A percentile compares a stretch with the other conserved stretches of the same genome.
These are phyloP conservation scores for Esox lucius DNA, from an alignment of 2,797 vertebrate species.

Conservation along the genomic window DNA sequence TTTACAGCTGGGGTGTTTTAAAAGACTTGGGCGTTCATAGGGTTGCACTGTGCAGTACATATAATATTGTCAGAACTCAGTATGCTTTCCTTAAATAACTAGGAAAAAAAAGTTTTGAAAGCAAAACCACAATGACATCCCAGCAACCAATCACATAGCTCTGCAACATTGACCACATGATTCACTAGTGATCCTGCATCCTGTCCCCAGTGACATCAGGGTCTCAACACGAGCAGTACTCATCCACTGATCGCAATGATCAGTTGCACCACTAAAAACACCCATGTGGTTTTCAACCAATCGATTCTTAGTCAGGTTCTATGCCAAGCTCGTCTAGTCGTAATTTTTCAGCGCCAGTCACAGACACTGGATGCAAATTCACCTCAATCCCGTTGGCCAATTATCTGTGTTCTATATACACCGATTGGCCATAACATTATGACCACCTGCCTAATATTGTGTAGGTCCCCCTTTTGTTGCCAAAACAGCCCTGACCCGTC, in stretches of 20 bases:
- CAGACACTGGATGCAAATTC: background rate
- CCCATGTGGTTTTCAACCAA: background rate
- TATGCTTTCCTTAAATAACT: background rate
- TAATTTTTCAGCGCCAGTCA: background rate
- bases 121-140: background rate
- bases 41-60: background rate
- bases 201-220: background rate
- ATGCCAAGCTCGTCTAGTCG: background rate
- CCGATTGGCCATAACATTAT: no score
- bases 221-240: background rate
- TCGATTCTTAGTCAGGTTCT: background rate
- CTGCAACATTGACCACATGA: background rate
- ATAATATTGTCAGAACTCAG: background rate
- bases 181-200: background rate
- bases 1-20: constrained; percentile 3
- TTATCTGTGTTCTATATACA: background rate
- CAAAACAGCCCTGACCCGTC: no score
- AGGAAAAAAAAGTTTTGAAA: background rate
- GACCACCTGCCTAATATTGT: no score
- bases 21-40: background rate
- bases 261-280: background rate
- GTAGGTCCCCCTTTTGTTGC: no score
- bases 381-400: background rate
- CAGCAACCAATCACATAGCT: constrained; percentile 4
- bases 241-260: background rate